Percentiles rank a stretch among this genome's conserved stretches.
Conservation (phyloP, 2,888 invertebrate species). For the Oasisia sp. region DNA sequence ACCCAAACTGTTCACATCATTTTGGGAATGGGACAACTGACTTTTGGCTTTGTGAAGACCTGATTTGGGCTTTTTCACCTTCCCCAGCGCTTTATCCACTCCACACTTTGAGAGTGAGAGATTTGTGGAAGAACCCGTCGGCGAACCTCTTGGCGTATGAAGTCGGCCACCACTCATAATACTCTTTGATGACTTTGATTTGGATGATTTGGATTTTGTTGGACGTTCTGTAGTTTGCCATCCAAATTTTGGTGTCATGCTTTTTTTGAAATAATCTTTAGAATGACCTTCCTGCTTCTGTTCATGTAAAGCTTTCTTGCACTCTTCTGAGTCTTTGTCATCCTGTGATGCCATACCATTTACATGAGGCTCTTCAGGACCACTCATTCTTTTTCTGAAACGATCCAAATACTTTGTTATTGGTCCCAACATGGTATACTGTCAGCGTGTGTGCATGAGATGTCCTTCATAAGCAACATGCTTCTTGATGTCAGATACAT, state of each 20-base stretch:
- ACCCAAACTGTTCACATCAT: neutral
- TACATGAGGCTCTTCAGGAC: neutral
- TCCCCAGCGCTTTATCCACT: neutral
- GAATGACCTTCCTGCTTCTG: slow-evolving; percentile 13
- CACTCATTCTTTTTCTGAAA: slow-evolving; percentile 17
- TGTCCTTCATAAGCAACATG: neutral
- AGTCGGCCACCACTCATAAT: neutral
- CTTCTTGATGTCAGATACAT: slow-evolving; percentile 12
- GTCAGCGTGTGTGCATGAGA: neutral
- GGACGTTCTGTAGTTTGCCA: neutral
- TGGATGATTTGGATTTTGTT: slow-evolving; percentile 3
- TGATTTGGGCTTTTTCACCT: neutral
- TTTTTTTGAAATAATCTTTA: neutral
- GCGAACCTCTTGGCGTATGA: neutral
- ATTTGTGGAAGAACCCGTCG: slow-evolving; percentile 13
- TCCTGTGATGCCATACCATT: slow-evolving; percentile 17
- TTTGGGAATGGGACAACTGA: neutral
- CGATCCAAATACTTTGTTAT: slow-evolving; percentile 17
- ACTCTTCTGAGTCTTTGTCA: neutral
- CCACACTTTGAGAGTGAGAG: neutral
- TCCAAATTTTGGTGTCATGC: neutral
- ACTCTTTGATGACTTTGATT: slow-evolving; percentile 6
- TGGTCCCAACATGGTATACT: neutral
- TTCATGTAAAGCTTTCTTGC: slow-evolving; percentile 12
- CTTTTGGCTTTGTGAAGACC: neutral